phyloP scores from a whole-genome alignment of 2,888 invertebrate genomes.

The Timema cristinae region DNA sequence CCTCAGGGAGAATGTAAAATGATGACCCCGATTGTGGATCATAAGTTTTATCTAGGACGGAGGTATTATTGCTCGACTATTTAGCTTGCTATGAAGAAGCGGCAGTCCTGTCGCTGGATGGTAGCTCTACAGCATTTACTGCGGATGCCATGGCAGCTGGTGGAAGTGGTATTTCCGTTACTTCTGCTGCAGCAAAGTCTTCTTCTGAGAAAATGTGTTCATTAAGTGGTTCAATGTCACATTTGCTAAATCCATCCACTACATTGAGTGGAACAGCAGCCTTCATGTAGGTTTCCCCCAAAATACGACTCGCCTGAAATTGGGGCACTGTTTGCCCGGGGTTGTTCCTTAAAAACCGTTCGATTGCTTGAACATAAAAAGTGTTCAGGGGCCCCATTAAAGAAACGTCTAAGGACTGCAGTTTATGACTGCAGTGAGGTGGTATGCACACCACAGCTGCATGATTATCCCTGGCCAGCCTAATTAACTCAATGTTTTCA shows the following conservation, averaged over 20 bases:
- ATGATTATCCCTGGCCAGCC: constrained; percentile 38
- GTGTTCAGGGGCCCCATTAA: constrained; percentile 38
- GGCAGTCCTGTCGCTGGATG: too few relatives aligned
- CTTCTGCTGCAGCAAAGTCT: background rate
- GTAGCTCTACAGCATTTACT: too few relatives aligned
- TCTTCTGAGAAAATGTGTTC: background rate
- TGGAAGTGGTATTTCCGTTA: background rate
- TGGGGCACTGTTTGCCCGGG: constrained; percentile 37
- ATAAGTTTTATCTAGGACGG: too few relatives aligned
- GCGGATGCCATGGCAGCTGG: too few relatives aligned
- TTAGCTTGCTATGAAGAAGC: too few relatives aligned
- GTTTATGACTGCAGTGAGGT: constrained; percentile 40
- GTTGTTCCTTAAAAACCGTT: constrained; percentile 35
- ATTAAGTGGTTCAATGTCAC: background rate
- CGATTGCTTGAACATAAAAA: constrained; percentile 37
- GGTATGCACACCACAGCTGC: constrained; percentile 36
- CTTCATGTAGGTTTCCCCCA: constrained; percentile 37
- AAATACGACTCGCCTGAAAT: constrained; percentile 27
- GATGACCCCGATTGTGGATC: too few relatives aligned
- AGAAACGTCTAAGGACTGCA: constrained; percentile 35
- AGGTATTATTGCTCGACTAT: background rate
- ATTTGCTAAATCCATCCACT: constrained; percentile 32
- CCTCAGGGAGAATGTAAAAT: background rate
- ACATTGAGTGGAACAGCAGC: constrained; percentile 34
- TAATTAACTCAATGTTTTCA: constrained; percentile 38